These are phyloP conservation scores for Buceros bicornis DNA, from an alignment of 2,797 vertebrate species.

Conservation along the genomic window DNA sequence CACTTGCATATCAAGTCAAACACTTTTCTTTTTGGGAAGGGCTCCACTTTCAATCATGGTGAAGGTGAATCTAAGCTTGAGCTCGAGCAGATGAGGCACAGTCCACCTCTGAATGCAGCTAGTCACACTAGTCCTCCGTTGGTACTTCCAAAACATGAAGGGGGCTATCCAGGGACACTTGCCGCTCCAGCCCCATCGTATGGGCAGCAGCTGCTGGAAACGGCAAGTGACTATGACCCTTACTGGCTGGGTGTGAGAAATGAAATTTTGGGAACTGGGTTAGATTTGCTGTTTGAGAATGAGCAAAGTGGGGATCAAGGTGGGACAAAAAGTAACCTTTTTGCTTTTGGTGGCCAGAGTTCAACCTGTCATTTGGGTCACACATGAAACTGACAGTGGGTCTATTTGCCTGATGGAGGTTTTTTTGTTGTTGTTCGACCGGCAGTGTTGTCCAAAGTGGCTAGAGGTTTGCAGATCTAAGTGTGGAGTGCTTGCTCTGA, in stretches of 20 bases:
- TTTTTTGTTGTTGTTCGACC: fast-evolving
- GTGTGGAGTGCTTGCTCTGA: background rate
- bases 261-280: slow-evolving; percentile 32
- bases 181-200: background rate
- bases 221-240: background rate
- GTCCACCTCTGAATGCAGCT: background rate
- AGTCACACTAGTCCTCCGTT: background rate
- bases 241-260: background rate
- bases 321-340: slow-evolving; percentile 19
- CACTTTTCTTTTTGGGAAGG: background rate
- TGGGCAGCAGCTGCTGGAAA: slow-evolving; percentile 43
- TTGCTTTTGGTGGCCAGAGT: slow-evolving; percentile 14
- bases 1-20: background rate
- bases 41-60: background rate
- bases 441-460: background rate
- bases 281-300: background rate
- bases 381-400: background rate
- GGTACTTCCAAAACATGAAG: background rate
- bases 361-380: slow-evolving; percentile 20
- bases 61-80: background rate
- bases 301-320: background rate
- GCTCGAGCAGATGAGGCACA: background rate
- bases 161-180: background rate
- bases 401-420: background rate
- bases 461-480: background rate